These are phyloP conservation scores for Drosophila algonquin DNA, from an alignment of 2,888 invertebrate species.

Conservation along the genomic window DNA sequence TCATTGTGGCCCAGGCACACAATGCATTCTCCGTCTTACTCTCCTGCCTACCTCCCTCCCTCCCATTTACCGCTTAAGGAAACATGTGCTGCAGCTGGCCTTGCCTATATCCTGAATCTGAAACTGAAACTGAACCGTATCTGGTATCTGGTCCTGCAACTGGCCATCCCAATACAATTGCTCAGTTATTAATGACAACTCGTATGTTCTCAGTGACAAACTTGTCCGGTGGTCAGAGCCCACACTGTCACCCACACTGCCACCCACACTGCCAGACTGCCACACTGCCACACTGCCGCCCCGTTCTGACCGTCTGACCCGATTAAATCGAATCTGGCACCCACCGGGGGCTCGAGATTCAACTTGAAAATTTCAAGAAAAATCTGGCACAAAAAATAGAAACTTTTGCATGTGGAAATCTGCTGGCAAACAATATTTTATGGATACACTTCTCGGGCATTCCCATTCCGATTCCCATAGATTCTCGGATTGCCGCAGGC, in stretches of 20 bases:
- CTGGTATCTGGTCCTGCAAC: conserved; percentile 34
- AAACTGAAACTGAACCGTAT: not conserved
- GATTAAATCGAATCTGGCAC: conserved; percentile 64
- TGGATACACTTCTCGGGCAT: conserved; percentile 49
- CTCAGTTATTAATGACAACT: conserved; percentile 71
- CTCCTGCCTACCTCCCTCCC: not conserved
- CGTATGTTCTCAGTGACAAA: conserved; percentile 58
- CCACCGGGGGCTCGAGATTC: conserved; percentile 15
- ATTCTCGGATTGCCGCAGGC: conserved; percentile 42
- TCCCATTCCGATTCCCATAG: conserved; percentile 7
- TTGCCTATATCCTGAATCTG: conserved; percentile 2
- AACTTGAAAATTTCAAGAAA: conserved; percentile 8
- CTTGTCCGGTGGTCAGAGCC: conserved; percentile 36
- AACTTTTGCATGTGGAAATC: conserved; percentile 69
- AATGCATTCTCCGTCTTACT: not conserved
- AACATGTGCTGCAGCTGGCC: conserved; percentile 40
- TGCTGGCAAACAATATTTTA: conserved; percentile 71
- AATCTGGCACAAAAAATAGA: conserved; percentile 9
- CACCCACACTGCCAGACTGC: not conserved
- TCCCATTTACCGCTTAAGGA: not conserved
- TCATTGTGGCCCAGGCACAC: not conserved
- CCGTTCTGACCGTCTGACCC: conserved; percentile 40
- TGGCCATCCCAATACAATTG: conserved; percentile 56
- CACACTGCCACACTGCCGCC: not conserved
- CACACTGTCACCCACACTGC: not conserved